These are phyloP conservation scores for Propithecus coquereli DNA, from an alignment of 2,113 vertebrate genomes.

Conservation along the genomic window DNA sequence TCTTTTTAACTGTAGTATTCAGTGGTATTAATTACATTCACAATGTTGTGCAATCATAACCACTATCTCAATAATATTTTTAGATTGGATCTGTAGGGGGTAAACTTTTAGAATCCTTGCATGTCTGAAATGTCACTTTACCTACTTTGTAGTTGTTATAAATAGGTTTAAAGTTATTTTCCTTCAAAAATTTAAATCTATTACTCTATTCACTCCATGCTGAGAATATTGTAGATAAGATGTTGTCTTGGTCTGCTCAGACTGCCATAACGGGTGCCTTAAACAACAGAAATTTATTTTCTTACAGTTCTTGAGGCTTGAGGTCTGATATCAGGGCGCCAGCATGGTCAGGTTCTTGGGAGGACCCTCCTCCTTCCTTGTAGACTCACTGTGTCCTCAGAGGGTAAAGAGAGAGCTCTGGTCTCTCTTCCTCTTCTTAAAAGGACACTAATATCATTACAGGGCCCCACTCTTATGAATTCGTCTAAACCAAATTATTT, in stretches of 20 bases:
- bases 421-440: background rate
- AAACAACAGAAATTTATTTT: background rate
- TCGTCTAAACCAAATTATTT: background rate
- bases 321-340: background rate
- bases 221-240: background rate
- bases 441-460: background rate
- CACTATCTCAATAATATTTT: background rate
- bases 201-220: background rate
- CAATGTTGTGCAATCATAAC: background rate
- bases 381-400: background rate
- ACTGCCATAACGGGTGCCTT: background rate
- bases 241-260: fast-evolving
- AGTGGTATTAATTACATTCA: background rate
- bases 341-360: background rate
- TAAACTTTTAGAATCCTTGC: background rate
- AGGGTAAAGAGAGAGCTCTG: fast-evolving
- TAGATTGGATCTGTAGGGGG: background rate
- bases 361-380: fast-evolving
- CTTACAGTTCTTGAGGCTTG: background rate
- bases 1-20: background rate
- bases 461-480: fast-evolving
- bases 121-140: background rate
- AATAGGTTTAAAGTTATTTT: background rate
- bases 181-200: background rate
- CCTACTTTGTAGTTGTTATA: background rate